Evolutionary conservation across 2,888 invertebrate genomes (phyloP).

Genomic region (Syritta pipiens): DNA sequence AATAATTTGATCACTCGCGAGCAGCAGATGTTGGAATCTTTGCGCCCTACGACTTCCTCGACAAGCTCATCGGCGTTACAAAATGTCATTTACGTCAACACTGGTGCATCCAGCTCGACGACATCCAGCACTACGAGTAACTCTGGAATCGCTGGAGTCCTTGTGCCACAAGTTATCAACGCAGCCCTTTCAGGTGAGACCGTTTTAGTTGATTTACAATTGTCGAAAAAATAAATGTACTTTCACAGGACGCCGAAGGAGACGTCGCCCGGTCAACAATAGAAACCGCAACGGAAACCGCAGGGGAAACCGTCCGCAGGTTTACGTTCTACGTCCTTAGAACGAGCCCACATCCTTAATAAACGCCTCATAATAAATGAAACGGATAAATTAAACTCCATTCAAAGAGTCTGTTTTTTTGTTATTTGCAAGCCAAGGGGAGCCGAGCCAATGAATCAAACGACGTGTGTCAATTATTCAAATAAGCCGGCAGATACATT

Average conservation of each 20-base stretch:
- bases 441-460: neutral
- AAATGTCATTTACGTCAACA: slow-evolving; percentile 21
- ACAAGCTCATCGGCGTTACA: neutral
- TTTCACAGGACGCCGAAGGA: slow-evolving; percentile 6
- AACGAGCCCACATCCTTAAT: neutral
- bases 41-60: slow-evolving; percentile 10
- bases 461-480: slow-evolving; percentile 45
- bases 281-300: neutral
- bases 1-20: slow-evolving; percentile 25
- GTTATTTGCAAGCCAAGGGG: too few relatives aligned
- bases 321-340: slow-evolving; percentile 15
- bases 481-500: slow-evolving; percentile 37
- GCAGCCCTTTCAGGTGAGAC: neutral
- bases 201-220: too few relatives aligned
- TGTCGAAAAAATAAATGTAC: too few relatives aligned
- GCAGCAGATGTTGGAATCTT: slow-evolving; percentile 18
- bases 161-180: slow-evolving; percentile 9
- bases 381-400: neutral
- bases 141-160: neutral
- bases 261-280: slow-evolving; percentile 20
- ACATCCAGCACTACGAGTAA: too few relatives aligned
- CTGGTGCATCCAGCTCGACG: neutral
- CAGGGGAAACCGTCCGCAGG: neutral
- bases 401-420: too few relatives aligned
- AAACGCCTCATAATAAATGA: neutral